Base-by-base conservation (phyloP, 2,797 vertebrate species). In the Acipenser oxyrinchus region DNA sequence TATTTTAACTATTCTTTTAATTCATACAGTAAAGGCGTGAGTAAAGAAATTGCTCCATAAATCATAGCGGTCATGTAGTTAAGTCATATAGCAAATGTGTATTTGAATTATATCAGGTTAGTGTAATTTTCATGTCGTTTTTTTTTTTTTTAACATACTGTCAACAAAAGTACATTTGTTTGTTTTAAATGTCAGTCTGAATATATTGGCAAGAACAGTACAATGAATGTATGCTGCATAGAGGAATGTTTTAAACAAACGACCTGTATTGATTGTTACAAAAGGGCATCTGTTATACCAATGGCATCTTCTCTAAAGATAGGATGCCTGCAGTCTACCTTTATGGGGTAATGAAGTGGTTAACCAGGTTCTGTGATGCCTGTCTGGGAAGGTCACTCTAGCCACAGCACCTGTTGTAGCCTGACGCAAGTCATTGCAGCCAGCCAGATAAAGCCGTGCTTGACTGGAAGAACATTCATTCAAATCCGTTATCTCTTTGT, bases 401-500 rank as follows among this genome's bases (percentile, higher is more conserved):
- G 60, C 67, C 51, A 68, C 55, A 63, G 15, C 51, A 10, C 61
- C 51, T 49, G 62, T 52, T 57, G 48, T 55, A 64, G 51, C 12
- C 11, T 12, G 12, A 11, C 50, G 9, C 63, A 62, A 68, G 52
- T 68, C 67, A 68, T 53, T 12, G 8, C 15, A 86, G 80, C 71
- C 74, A 79, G 74, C 68, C 66, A 77, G 82, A 86, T 83, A 62
- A 37, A 78, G 77, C 74, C 76, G 59, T 70, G 66, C 82, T 79
- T 76, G 75, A 73, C 74, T 74, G 69, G 71, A 73, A 79, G 75
- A 82, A 83, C 78, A 78, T 83, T 87, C 84, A 87, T 83, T 88
- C 82, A 86, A 72, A 77, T 66, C 67, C 66, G 60, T 78, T 88
- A 87, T 89, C 86, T 78, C 77, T 48, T 15, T 10, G 11, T 23